Percentiles rank a stretch among this genome's conserved stretches.
phyloP scores from a whole-genome alignment of 2,113 vertebrate genomes.

The Misgurnus mizolepis region DNA sequence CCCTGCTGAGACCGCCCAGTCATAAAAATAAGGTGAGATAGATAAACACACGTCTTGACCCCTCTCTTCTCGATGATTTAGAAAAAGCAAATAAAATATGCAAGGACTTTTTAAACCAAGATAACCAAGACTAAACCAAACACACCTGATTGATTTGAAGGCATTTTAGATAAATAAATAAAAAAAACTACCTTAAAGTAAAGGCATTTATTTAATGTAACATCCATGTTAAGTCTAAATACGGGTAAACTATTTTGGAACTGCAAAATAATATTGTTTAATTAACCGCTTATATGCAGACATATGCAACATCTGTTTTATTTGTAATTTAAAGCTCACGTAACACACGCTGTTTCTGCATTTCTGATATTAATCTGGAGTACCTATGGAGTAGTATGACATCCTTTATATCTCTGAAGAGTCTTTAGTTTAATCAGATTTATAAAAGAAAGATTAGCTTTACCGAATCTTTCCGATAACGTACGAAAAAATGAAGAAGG shows the following conservation, averaged over 20 bases:
- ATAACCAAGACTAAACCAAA: not conserved
- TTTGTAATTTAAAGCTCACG: no score
- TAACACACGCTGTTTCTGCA: no score
- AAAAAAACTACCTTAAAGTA: not conserved
- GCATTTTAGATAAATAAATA: not conserved
- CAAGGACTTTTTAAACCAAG: not conserved
- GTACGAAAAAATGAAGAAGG: no score
- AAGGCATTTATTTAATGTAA: not conserved
- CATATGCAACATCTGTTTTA: not conserved
- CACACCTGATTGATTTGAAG: not conserved
- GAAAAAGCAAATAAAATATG: conserved; percentile 14
- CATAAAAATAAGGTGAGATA: conserved; percentile 69
- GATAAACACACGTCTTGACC: conserved; percentile 35
- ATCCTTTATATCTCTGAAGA: no score
- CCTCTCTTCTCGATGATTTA: conserved; percentile 1
- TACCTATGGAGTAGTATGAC: no score
- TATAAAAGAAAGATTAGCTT: no score
- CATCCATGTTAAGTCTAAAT: not conserved
- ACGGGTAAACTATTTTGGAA: not conserved
- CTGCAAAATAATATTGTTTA: not conserved
- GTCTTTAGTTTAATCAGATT: no score
- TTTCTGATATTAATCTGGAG: no score
- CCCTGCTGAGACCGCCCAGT: conserved; percentile 71
- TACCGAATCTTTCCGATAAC: no score
- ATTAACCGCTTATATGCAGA: conserved; percentile 2